Base-by-base conservation (phyloP, 2,113 vertebrate genomes). In the Ia io region DNA sequence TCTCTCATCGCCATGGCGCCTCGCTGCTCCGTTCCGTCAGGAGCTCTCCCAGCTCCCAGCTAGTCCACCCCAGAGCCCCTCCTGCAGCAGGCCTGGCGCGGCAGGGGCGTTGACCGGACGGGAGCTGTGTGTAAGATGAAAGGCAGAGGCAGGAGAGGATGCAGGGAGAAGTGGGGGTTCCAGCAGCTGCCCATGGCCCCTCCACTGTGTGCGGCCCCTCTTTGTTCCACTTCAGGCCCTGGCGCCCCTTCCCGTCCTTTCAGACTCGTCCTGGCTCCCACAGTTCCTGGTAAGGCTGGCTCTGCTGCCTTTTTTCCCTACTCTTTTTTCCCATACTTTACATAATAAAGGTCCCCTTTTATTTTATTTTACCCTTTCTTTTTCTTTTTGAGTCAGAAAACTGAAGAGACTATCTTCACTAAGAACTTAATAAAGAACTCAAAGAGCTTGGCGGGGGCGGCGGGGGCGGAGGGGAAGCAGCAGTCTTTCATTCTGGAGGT, bases 301-400 rank as follows among this genome's bases (percentile, higher is more conserved):
- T 25, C 88, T 42, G 20, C 28, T 9, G 70, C 94, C 78, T 85
- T 92, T 74, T 70, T 90, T 93, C 90, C 85, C 84, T 69, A 32
- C 88, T 59, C 89, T 87, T 91, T 73, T 89, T 89, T 92, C 93
- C 85, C 86, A 70, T 78, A 65, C 82, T 96, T 97, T 96, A 74
- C 96, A 97, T 97, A 92, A 97, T 95, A 97, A 97, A 96, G 90
- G 56, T 92, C 94, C 89, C 85, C 91, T 93, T 89, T 88, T 59
- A 7, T 88, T 84, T 86, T 93, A 14, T 71, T 76, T 67, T 42
- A 49, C 10, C 30, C 61, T 70, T 49, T 61, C 32, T 47, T 51
- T 49, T 91, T 82, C 84, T 90, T 91, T 94, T 84, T 65, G 94
- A 96, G 61, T 78, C 71, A 78, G 91, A 93, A 95, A 88, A 96